A percentile compares a stretch with the other conserved stretches of the same genome.
phyloP scores from a whole-genome alignment of 2,113 vertebrate genomes.

The Megaceryle torquata region DNA sequence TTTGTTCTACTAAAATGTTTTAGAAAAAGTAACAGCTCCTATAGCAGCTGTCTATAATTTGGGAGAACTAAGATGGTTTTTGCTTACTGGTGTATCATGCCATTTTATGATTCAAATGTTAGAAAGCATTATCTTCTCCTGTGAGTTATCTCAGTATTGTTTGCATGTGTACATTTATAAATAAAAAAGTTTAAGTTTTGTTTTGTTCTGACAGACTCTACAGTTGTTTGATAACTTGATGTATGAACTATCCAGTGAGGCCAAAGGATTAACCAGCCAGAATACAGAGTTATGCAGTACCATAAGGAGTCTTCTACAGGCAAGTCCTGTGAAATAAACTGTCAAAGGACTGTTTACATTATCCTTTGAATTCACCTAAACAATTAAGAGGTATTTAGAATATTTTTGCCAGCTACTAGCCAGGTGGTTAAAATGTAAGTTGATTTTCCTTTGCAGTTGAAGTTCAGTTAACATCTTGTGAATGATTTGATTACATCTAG shows the following conservation, averaged over 20 bases:
- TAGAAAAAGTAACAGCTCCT: neutral
- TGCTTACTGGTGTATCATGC: neutral
- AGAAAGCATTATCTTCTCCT: neutral
- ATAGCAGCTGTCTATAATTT: neutral
- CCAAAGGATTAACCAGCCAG: slow-evolving; percentile 84
- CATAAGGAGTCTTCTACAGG: slow-evolving; percentile 84
- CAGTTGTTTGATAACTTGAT: slow-evolving; percentile 85
- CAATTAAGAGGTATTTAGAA: neutral
- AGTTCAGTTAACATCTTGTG: neutral
- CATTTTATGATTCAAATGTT: neutral
- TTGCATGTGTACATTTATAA: neutral
- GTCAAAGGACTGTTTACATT: neutral
- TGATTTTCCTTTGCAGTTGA: neutral
- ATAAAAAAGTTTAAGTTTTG: neutral
- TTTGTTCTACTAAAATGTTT: neutral
- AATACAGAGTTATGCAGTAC: slow-evolving; percentile 79
- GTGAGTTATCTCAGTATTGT: neutral
- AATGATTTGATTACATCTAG: neutral
- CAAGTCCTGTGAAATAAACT: slow-evolving; percentile 40
- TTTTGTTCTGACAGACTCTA: slow-evolving; percentile 75
- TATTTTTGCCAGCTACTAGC: neutral
- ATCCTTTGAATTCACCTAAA: neutral
- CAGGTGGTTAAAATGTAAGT: neutral
- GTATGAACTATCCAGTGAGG: slow-evolving; percentile 81
- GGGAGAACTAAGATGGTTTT: neutral